Evolutionary conservation across 2,888 invertebrate species (phyloP), one percentile per base, ranked within the genome.

Genomic region (Agrochola circellaris): DNA sequence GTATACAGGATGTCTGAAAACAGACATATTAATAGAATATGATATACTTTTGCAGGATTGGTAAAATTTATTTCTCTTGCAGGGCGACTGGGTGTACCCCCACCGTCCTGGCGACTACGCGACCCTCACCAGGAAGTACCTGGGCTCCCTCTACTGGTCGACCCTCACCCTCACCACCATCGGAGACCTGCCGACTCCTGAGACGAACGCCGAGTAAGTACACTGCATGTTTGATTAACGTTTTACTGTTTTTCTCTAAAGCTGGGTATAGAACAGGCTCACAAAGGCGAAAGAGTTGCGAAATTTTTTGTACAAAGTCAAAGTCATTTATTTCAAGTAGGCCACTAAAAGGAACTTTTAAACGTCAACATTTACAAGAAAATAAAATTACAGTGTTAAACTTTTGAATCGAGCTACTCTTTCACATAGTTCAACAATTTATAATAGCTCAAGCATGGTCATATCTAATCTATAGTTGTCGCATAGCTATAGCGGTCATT

Each of bases 201-300:
- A 99, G 94, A 99, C 99, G 83, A 99, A 99, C 96, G 98, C 98
- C 94, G 99, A 99, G 99, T 99, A 97, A 99, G 99, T 98, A 93
- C 60, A 51, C 67, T 73, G 74, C 72, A 70, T 77, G 82, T 54
- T 81, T 60, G 15, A 13, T 26, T 11, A 13, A n/a, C 5, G 0
- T 61, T 56, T 23, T 64, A n/a, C 1, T 62, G 5, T 20, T 68
- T 60, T 20, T 60, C 26, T 71, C 45, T 54, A 13, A 51, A 30
- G 38, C 8, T 72, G 56, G 45, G 30, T 69, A 20, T 23, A 56
- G 65, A 20, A 34, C 23, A 54, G 42, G 20, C 20, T 54, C 30
- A 70, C 23, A 26, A 68, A n/a, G 58, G 68, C 0, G 13, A 20
- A 17, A 54, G 0, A 51, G 34, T n/a, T 38, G 56, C 0, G 4